These are phyloP conservation scores for Muricea muricata DNA, from an alignment of 92 coral and sea anemone genomes.

Conservation along the genomic window DNA sequence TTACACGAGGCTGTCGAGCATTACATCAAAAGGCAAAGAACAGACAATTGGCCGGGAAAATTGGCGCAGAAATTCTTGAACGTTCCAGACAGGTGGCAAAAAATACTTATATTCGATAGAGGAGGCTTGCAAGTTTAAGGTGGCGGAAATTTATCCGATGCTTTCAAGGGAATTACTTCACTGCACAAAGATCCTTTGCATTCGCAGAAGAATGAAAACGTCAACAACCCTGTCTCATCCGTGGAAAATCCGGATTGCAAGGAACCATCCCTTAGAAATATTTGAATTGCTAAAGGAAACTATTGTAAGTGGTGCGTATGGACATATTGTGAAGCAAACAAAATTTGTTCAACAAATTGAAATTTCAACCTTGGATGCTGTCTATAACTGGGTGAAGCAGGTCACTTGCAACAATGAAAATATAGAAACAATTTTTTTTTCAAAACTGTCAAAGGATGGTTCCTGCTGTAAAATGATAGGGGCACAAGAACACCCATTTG, in stretches of 20 bases:
- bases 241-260: neutral
- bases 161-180: slow-evolving; percentile 9
- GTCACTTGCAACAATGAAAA: neutral
- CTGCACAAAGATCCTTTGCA: neutral
- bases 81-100: slow-evolving; percentile 30
- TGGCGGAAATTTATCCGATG: slow-evolving; percentile 29
- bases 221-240: neutral
- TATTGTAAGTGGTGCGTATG: neutral
- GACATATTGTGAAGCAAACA: slow-evolving; percentile 1
- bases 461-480: slow-evolving; percentile 10
- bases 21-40: slow-evolving; percentile 29
- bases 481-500: slow-evolving; percentile 17
- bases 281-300: neutral
- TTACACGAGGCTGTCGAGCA: slow-evolving; percentile 10
- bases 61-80: slow-evolving; percentile 10
- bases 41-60: slow-evolving; percentile 36
- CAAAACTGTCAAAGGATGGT: slow-evolving; percentile 19
- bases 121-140: neutral
- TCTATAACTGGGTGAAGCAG: slow-evolving; percentile 8
- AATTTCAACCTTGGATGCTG: slow-evolving; percentile 8
- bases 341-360: neutral
- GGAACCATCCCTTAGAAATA: neutral
- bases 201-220: neutral
- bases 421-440: slow-evolving; percentile 13
- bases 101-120: slow-evolving; percentile 2